Evolutionary conservation across 2,797 vertebrate genomes (phyloP), one percentile per base, ranked within the genome.

Genomic region (Enteromius viviparus): DNA sequence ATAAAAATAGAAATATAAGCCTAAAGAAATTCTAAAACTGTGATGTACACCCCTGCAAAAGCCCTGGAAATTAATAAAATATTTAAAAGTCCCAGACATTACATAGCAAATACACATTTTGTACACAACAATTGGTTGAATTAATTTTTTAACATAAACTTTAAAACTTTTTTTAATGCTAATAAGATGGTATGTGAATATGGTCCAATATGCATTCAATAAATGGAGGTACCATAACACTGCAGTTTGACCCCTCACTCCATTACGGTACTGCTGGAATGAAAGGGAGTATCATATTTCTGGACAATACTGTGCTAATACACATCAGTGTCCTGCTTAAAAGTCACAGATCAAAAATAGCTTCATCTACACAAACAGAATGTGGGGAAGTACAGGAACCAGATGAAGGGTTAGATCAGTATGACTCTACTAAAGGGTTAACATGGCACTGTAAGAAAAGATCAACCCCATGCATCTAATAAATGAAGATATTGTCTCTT

Each of bases 321-420:
- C 6, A 66, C 12, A 19, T 66, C 29, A 6, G 49, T 71, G 53
- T n/a, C 79, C 64, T 15, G 69, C 29, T 81, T 72, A 49, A 81
- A 74, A 72, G 79, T 72, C 79, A 81, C 68, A 11, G 26, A 53
- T 53, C 45, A 75, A 65, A 80, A 82, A 82, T 82, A 82, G 70
- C 60, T 40, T 65, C 79, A 72, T 72, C 58, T 21, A 82, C 70
- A 72, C 58, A 65, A 65, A 74, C 58, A 51, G 58, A 74, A 71
- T 49, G 40, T 62, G 53, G 40, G 53, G 12, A 80, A 72, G 55
- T 34, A 81, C 53, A 71, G 55, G 26, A 58, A 58, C 51, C 55
- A 58, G 51, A 7, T 49, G 32, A 29, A 45, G 37, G 26, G 45
- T 10, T 26, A 55, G 3, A 80, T 29, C 4, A 34, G 72, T 47